Evolutionary conservation across 2,797 vertebrate species (phyloP).

Genomic region (Xenopus petersii): DNA sequence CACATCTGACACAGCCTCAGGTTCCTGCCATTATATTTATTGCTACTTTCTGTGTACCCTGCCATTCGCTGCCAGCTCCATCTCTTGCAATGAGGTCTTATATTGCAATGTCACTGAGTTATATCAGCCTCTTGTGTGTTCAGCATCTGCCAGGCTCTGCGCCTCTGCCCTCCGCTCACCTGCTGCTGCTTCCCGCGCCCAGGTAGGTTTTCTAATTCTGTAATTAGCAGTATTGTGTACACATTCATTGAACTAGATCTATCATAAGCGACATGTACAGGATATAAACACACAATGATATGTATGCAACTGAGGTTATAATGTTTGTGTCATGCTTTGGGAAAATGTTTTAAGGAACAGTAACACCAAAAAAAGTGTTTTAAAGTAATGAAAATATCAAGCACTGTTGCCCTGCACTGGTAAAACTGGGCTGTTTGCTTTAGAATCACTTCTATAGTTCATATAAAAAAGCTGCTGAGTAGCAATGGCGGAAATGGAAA

Average conservation of each 20-base stretch:
- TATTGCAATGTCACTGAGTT: conserved; percentile 67
- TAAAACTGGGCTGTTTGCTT: too few relatives aligned
- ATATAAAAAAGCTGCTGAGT: too few relatives aligned
- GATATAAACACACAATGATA: too few relatives aligned
- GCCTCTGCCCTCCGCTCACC: conserved; percentile 6
- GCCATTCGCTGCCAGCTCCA: conserved; percentile 57
- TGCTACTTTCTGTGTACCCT: background rate
- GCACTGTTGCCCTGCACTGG: too few relatives aligned
- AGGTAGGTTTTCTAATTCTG: conserved; percentile 42
- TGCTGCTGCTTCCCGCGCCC: background rate
- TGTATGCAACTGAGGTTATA: too few relatives aligned
- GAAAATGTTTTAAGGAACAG: too few relatives aligned
- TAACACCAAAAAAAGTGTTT: too few relatives aligned
- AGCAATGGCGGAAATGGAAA: too few relatives aligned
- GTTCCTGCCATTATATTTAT: background rate
- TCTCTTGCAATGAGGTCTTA: conserved; percentile 29
- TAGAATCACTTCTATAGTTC: too few relatives aligned
- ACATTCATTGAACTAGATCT: background rate
- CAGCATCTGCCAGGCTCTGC: conserved; percentile 55
- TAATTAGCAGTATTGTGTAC: background rate
- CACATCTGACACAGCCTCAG: background rate
- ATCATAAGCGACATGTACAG: too few relatives aligned
- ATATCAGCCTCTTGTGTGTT: conserved; percentile 78
- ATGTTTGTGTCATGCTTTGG: too few relatives aligned
- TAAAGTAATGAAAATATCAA: too few relatives aligned